These are phyloP conservation scores for Drosophila mimetica DNA, from an alignment of 2,888 invertebrate genomes.

Conservation along the genomic window DNA sequence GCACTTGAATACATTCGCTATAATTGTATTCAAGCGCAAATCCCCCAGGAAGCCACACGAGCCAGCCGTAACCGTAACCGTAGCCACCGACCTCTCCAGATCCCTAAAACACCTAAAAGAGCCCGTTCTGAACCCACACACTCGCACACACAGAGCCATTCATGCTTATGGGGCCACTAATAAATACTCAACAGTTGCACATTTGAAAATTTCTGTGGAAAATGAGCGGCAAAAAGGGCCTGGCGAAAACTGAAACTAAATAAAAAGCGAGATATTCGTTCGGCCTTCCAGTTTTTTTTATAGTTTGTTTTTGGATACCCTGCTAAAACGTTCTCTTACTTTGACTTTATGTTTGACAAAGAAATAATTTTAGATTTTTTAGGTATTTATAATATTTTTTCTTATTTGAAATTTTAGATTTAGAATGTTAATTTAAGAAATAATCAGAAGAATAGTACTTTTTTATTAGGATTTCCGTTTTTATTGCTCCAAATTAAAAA, in stretches of 20 bases:
- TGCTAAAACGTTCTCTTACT: background rate
- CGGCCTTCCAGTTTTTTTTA: conserved; percentile 1
- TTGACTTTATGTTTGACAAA: too few species aligned
- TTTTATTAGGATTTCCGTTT: too few species aligned
- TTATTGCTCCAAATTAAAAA: too few species aligned
- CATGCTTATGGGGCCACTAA: conserved; percentile 31
- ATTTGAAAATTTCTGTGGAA: conserved; percentile 58
- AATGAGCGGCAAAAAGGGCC: conserved; percentile 47
- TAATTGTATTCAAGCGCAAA: conserved; percentile 61
- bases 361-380: too few species aligned
- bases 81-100: background rate
- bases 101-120: background rate
- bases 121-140: conserved; percentile 8
- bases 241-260: conserved; percentile 25
- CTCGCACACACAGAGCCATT: conserved; percentile 18
- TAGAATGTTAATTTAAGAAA: background rate
- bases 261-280: conserved; percentile 25
- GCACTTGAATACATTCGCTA: conserved; percentile 51
- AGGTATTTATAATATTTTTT: too few species aligned
- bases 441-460: background rate
- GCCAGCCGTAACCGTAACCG: conserved; percentile 1
- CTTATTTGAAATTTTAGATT: too few species aligned
- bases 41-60: conserved; percentile 47
- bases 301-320: background rate
- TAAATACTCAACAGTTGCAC: conserved; percentile 72